Evolutionary conservation across 2,797 vertebrate genomes (phyloP).

Genomic region (Poliocrania exsul): DNA sequence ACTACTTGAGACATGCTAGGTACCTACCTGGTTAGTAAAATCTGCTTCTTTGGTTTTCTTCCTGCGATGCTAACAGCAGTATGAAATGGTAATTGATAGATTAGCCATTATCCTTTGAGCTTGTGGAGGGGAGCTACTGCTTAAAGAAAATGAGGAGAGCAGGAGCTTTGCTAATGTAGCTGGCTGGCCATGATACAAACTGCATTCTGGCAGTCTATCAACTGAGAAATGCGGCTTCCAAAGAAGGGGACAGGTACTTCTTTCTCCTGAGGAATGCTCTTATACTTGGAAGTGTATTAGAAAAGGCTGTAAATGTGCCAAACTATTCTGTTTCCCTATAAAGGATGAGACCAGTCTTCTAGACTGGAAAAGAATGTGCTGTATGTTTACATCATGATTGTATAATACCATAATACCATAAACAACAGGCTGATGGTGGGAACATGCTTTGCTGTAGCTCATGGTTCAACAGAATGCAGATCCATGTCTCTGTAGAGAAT

Average conservation of each 20-base stretch:
- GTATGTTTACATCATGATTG: fast-evolving
- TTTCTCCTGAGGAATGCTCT: background rate
- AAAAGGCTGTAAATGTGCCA: background rate
- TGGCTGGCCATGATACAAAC: background rate
- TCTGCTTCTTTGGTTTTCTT: background rate
- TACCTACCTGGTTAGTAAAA: constrained; percentile 89
- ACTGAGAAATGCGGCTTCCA: background rate
- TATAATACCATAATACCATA: background rate
- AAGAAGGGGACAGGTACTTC: background rate
- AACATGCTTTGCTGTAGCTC: background rate
- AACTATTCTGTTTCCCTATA: background rate
- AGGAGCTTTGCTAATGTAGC: background rate
- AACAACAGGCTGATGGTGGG: background rate
- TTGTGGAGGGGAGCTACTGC: background rate
- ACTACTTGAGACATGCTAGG: constrained; percentile 92
- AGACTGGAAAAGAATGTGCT: background rate
- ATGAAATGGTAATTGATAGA: background rate
- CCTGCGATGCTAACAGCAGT: background rate
- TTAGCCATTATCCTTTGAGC: background rate
- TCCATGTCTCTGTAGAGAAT: background rate
- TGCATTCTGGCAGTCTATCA: background rate
- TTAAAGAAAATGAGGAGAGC: background rate
- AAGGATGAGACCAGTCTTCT: background rate
- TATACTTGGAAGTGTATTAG: background rate
- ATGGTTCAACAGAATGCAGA: background rate